Conservation (phyloP, 2,797 vertebrate species). For the Zenarchopterus dispar region DNA sequence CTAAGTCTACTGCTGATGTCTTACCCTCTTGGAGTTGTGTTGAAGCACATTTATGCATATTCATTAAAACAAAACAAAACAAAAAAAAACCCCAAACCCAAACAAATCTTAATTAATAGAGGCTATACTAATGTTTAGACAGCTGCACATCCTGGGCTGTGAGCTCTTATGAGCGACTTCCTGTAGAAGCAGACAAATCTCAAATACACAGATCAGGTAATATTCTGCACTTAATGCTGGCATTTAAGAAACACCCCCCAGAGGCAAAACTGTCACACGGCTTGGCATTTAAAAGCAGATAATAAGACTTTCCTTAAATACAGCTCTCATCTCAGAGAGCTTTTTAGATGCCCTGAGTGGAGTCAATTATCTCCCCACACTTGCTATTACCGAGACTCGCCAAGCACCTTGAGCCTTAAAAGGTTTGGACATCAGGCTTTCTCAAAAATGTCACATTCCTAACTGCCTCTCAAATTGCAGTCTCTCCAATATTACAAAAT, state of each 20-base stretch:
- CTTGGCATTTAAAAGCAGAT: slow-evolving; percentile 81
- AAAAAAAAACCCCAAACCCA: too few relatives aligned
- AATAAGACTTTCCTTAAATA: slow-evolving; percentile 80
- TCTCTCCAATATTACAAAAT: slow-evolving; percentile 46
- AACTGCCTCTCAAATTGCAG: slow-evolving; percentile 62
- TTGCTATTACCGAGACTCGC: slow-evolving; percentile 74
- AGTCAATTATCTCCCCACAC: slow-evolving; percentile 80
- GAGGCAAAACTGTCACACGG: slow-evolving; percentile 62
- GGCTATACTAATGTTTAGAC: slow-evolving; percentile 27
- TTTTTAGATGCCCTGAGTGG: slow-evolving; percentile 78
- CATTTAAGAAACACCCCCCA: slow-evolving; percentile 77
- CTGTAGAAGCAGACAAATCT: slow-evolving; percentile 64
- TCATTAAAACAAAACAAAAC: too few relatives aligned
- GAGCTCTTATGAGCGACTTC: slow-evolving; percentile 60
- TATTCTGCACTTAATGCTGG: slow-evolving; percentile 81
- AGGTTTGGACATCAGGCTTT: slow-evolving; percentile 62
- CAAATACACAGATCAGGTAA: slow-evolving; percentile 62
- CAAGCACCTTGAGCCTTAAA: slow-evolving; percentile 63
- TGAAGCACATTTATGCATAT: too few relatives aligned
- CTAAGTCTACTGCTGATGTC: too few relatives aligned
- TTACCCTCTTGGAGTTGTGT: too few relatives aligned
- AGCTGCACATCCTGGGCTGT: slow-evolving; percentile 45
- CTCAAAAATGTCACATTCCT: slow-evolving; percentile 74
- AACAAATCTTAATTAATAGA: too few relatives aligned
- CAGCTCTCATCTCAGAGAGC: slow-evolving; percentile 79